Percentiles rank a stretch among this genome's conserved stretches.
These are phyloP conservation scores for Xyrauchen texanus DNA, from an alignment of 2,113 vertebrate genomes.

Conservation along the genomic window DNA sequence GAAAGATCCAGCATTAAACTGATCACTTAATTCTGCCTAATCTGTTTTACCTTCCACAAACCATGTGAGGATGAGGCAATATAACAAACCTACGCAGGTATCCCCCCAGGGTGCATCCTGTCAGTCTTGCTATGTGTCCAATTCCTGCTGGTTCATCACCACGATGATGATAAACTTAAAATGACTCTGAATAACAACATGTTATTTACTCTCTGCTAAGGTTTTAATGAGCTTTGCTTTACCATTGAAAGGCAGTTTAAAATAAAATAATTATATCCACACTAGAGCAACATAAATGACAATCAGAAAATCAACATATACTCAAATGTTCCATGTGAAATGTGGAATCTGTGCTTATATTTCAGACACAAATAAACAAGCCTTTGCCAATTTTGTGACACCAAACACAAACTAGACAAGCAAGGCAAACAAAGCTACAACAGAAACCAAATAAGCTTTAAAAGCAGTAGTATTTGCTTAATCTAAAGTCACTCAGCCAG, in stretches of 20 bases:
- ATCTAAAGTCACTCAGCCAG: constrained; percentile 18
- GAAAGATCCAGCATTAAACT: constrained; percentile 67
- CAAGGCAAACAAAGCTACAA: constrained; percentile 7
- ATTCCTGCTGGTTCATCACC: neutral
- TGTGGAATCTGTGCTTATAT: neutral
- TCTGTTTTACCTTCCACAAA: constrained; percentile 59
- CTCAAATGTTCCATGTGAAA: neutral
- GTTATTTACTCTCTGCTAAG: too few relatives aligned
- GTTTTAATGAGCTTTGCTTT: neutral
- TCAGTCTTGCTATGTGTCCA: constrained; percentile 6
- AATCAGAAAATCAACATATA: too few relatives aligned
- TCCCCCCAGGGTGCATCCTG: constrained; percentile 6
- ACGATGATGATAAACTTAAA: neutral
- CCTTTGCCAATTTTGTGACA: neutral
- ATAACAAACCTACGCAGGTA: constrained; percentile 12
- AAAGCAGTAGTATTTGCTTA: constrained; percentile 21
- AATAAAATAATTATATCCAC: too few relatives aligned
- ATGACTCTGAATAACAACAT: too few relatives aligned
- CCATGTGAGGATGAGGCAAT: constrained; percentile 41
- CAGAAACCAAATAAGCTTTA: neutral
- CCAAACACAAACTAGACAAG: neutral
- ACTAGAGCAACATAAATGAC: too few relatives aligned
- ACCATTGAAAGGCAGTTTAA: neutral
- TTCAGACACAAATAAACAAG: neutral
- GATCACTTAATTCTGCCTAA: constrained; percentile 73